phyloP scores from a whole-genome alignment of 2,888 invertebrate species.

The Euplexia lucipara region DNA sequence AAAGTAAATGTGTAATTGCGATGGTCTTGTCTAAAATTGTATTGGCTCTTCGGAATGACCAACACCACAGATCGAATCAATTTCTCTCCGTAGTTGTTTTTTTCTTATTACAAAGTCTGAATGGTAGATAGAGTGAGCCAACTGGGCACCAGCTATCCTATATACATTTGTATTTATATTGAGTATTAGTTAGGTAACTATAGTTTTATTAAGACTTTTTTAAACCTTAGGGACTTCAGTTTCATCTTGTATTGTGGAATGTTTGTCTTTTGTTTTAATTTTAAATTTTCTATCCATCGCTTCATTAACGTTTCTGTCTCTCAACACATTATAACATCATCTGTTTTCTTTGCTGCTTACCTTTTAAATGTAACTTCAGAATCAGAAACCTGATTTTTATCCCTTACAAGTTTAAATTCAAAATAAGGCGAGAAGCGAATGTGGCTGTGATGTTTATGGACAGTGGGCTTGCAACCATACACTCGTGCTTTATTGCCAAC shows the following conservation, averaged over 20 bases:
- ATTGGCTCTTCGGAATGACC: conserved; percentile 64
- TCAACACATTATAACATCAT: too few species aligned
- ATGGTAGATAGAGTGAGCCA: conserved; percentile 71
- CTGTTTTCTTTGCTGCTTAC: not conserved
- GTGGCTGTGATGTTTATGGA: conserved; percentile 48
- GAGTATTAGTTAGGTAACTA: conserved; percentile 29
- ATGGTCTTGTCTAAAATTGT: conserved; percentile 60
- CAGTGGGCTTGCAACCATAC: conserved; percentile 45
- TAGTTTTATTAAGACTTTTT: conserved; percentile 31
- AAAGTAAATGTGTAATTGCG: conserved; percentile 5
- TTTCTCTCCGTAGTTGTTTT: conserved; percentile 76
- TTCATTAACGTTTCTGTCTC: too few species aligned
- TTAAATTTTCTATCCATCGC: conserved; percentile 17
- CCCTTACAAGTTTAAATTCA: conserved; percentile 31
- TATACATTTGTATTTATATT: conserved; percentile 40
- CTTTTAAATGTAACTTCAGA: not conserved
- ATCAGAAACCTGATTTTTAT: conserved; percentile 29
- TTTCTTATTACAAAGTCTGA: conserved; percentile 73
- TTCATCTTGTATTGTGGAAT: too few species aligned
- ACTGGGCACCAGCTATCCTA: conserved; percentile 65
- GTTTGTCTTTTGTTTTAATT: conserved; percentile 7
- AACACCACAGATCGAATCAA: conserved; percentile 79
- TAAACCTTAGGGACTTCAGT: not conserved
- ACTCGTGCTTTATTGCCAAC: conserved; percentile 55
- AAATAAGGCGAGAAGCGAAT: conserved; percentile 29